Percentiles rank a stretch among this genome's conserved stretches.
Conservation (phyloP, 2,113 vertebrate genomes). For the Notiomystis cincta region DNA sequence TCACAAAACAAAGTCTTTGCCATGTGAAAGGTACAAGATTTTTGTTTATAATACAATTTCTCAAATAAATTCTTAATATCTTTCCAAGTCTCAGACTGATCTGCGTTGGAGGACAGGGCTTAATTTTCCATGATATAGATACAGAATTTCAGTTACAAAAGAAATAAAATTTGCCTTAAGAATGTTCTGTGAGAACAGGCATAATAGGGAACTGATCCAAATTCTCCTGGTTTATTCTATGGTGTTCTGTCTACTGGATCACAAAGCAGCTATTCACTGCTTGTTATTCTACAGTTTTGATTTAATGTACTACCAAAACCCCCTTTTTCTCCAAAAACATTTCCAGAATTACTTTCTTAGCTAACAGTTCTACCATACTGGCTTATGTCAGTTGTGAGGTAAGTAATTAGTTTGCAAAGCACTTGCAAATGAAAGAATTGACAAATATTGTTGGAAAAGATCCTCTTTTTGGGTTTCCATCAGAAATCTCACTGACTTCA, state of each 20-base stretch:
- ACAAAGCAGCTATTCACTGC: constrained; percentile 2
- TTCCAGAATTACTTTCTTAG: not conserved
- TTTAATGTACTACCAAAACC: not conserved
- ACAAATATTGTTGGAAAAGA: not conserved
- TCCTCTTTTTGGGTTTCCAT: not conserved
- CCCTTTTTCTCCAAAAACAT: not conserved
- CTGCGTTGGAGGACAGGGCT: not conserved
- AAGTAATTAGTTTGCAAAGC: not conserved
- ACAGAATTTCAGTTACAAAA: not conserved
- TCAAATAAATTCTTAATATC: not conserved
- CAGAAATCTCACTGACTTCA: not conserved
- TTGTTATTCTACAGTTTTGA: not conserved
- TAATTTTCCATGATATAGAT: not conserved
- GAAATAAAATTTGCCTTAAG: not conserved
- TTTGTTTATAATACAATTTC: not conserved
- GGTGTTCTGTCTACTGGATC: not conserved
- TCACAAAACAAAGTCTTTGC: not conserved
- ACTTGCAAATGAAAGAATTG: not conserved
- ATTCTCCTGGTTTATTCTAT: not conserved
- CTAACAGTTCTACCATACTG: not conserved
- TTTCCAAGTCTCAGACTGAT: not conserved
- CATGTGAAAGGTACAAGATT: not conserved
- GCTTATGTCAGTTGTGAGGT: not conserved
- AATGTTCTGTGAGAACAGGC: not conserved
- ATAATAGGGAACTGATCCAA: not conserved